Evolutionary conservation across 2,888 invertebrate species (phyloP).

Genomic region (Drosophila neonasuta): DNA sequence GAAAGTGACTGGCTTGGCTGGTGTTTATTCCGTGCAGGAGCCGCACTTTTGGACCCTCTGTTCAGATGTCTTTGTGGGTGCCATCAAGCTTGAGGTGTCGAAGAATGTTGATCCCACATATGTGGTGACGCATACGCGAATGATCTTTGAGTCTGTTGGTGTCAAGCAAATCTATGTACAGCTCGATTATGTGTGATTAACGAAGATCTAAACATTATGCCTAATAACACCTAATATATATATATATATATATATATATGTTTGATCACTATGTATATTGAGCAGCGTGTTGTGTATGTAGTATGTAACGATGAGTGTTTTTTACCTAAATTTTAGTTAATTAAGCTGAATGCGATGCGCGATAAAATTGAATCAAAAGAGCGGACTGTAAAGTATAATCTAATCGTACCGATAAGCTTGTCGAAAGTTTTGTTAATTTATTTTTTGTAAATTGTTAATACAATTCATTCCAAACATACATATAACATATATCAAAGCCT

Average conservation of each 20-base stretch:
- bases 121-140: constrained; percentile 94
- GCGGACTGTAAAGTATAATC: constrained; percentile 50
- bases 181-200: constrained; percentile 90
- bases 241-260: constrained; percentile 20
- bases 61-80: constrained; percentile 95
- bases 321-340: constrained; percentile 53
- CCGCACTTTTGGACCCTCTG: constrained; percentile 99
- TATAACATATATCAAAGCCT: constrained; percentile 41
- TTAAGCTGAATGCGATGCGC: constrained; percentile 29
- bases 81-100: constrained; percentile 97
- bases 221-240: not conserved
- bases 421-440: constrained; percentile 62
- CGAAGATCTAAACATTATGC: constrained; percentile 9
- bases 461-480: constrained; percentile 66
- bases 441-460: constrained; percentile 60
- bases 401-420: constrained; percentile 37
- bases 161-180: constrained; percentile 96
- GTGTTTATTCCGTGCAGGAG: constrained; percentile 97
- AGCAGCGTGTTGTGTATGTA: constrained; percentile 46
- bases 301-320: constrained; percentile 41
- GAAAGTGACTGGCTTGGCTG: constrained; percentile 93
- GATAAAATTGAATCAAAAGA: constrained; percentile 23
- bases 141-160: constrained; percentile 96
- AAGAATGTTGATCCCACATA: constrained; percentile 95
- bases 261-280: constrained; percentile 55